phyloP scores from a whole-genome alignment of 2,113 vertebrate genomes.

The Hepsetus odoe region DNA sequence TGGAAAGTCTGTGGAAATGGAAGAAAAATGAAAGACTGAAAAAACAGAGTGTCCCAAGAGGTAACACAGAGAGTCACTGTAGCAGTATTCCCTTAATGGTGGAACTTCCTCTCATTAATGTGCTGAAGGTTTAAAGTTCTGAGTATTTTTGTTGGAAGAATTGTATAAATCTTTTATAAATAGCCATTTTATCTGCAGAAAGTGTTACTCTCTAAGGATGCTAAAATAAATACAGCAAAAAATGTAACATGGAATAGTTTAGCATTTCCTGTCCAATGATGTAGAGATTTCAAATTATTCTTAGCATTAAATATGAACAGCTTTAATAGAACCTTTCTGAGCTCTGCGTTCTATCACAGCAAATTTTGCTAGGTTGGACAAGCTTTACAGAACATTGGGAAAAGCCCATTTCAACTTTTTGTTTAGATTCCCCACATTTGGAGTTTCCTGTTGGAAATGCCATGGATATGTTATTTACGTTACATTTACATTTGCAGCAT shows the following conservation, averaged over 20 bases:
- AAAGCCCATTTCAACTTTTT: too few relatives aligned
- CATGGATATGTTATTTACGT: too few relatives aligned
- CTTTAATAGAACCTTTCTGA: background rate
- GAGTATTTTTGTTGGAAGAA: slow-evolving; percentile 13
- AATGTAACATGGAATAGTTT: background rate
- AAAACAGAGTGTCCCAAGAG: slow-evolving; percentile 9
- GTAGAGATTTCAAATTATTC: too few relatives aligned
- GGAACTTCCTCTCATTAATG: slow-evolving; percentile 42
- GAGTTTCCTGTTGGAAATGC: too few relatives aligned
- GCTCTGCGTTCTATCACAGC: too few relatives aligned
- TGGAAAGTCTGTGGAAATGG: slow-evolving; percentile 11
- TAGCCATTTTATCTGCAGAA: slow-evolving; percentile 11
- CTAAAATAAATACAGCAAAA: slow-evolving; percentile 8
- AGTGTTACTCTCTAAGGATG: slow-evolving; percentile 17
- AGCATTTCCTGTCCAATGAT: background rate
- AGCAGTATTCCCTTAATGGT: slow-evolving; percentile 36
- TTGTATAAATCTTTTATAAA: slow-evolving; percentile 1
- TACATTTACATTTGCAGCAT: too few relatives aligned
- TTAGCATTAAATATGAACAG: background rate
- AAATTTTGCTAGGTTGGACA: too few relatives aligned
- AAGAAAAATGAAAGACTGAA: background rate
- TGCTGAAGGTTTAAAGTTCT: slow-evolving; percentile 39
- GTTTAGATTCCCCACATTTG: too few relatives aligned
- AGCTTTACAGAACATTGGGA: too few relatives aligned
- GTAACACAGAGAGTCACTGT: slow-evolving; percentile 28